These are phyloP conservation scores for Bellardia pandia DNA, from an alignment of 2,888 invertebrate genomes.

Conservation along the genomic window DNA sequence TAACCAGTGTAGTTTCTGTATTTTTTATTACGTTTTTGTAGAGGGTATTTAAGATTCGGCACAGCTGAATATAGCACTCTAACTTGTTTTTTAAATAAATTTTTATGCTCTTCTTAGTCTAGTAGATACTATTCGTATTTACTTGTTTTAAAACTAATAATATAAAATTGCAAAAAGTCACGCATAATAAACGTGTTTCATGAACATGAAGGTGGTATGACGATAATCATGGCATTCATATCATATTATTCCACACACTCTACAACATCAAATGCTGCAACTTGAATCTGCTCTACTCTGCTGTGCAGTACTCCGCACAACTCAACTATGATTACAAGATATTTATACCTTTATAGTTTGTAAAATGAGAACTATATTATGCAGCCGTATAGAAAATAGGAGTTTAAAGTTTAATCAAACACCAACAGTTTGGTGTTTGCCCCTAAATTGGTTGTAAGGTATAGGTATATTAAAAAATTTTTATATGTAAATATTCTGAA, in stretches of 20 bases:
- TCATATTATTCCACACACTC: slow-evolving; percentile 4
- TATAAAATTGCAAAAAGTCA: slow-evolving; percentile 68
- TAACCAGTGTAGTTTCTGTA: no score
- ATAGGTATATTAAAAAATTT: neutral
- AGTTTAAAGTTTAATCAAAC: slow-evolving; percentile 21
- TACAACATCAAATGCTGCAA: neutral
- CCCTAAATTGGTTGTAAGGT: neutral
- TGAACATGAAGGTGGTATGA: slow-evolving; percentile 13
- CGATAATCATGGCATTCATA: neutral
- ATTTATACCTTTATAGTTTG: slow-evolving; percentile 18
- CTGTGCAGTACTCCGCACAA: neutral
- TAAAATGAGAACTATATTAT: slow-evolving; percentile 15
- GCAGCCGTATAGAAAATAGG: slow-evolving; percentile 5
- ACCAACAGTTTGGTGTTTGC: neutral
- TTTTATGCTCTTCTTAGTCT: slow-evolving; percentile 1
- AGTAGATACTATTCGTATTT: neutral
- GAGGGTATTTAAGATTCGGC: no score
- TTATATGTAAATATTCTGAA: no score
- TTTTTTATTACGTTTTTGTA: neutral
- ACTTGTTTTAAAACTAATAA: slow-evolving; percentile 47
- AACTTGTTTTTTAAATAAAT: neutral
- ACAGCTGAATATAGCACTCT: no score
- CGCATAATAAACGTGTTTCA: slow-evolving; percentile 66
- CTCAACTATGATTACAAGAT: slow-evolving; percentile 8
- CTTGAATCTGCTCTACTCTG: neutral